phyloP scores from a whole-genome alignment of 2,888 invertebrate species.

The Aplocera efformata region DNA sequence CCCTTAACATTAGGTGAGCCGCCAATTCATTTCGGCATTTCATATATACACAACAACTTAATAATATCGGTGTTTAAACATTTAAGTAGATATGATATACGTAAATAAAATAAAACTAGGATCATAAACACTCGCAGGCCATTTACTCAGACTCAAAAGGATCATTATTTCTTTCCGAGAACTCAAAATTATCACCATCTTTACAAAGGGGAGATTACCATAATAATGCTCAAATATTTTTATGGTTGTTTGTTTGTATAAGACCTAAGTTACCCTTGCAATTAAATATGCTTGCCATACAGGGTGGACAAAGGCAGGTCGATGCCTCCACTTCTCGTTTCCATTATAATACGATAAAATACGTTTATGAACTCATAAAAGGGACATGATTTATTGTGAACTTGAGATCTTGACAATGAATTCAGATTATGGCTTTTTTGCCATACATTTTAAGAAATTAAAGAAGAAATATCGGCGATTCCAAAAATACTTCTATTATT shows the following conservation, averaged over 20 bases:
- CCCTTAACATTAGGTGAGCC: too few species aligned
- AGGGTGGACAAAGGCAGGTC: conserved; percentile 72
- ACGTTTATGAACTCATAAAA: conserved; percentile 10
- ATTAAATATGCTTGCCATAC: conserved; percentile 58
- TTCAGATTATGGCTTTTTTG: too few species aligned
- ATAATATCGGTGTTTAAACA: too few species aligned
- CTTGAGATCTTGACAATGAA: not conserved
- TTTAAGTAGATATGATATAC: too few species aligned
- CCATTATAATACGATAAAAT: conserved; percentile 35
- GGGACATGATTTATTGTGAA: conserved; percentile 2
- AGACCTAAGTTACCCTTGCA: conserved; percentile 35
- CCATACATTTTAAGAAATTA: too few species aligned
- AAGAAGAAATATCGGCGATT: too few species aligned
- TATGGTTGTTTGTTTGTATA: conserved; percentile 17
- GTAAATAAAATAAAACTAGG: not conserved
- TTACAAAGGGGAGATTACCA: conserved; percentile 19
- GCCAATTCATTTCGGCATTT: too few species aligned
- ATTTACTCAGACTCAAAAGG: not conserved
- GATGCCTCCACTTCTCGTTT: conserved; percentile 51
- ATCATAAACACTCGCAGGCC: not conserved
- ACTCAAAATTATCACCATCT: conserved; percentile 17
- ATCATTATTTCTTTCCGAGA: conserved; percentile 14
- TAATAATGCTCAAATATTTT: conserved; percentile 16
- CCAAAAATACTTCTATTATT: too few species aligned
- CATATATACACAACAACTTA: too few species aligned